These are phyloP conservation scores for Pinna nobilis DNA, from an alignment of 1,140 invertebrate genomes.

Conservation along the genomic window DNA sequence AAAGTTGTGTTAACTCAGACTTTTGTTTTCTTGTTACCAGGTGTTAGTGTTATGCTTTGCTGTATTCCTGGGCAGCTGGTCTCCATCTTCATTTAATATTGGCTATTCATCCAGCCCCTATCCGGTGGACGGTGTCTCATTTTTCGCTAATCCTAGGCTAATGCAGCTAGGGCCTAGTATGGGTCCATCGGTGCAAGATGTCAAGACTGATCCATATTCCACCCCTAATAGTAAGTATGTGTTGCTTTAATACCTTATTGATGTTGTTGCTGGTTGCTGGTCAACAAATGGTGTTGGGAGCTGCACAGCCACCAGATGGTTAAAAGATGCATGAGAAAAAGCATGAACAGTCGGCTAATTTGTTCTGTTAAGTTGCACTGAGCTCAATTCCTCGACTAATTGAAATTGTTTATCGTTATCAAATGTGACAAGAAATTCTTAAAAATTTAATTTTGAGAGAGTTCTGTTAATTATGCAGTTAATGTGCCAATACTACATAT, in stretches of 20 bases:
- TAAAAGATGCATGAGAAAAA: slow-evolving; percentile 12
- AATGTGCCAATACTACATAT: no score
- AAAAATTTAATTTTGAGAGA: neutral
- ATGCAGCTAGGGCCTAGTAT: slow-evolving; percentile 57
- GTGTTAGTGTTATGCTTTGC: slow-evolving; percentile 74
- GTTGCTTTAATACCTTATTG: neutral
- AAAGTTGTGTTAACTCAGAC: neutral
- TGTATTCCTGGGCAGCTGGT: slow-evolving; percentile 73
- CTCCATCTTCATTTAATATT: slow-evolving; percentile 69
- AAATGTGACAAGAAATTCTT: neutral
- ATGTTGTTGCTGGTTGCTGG: neutral
- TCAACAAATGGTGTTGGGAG: neutral
- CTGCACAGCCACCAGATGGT: neutral
- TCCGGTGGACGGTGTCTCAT: slow-evolving; percentile 38
- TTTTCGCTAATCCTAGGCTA: slow-evolving; percentile 53
- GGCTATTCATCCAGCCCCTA: slow-evolving; percentile 60
- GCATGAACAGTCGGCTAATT: neutral
- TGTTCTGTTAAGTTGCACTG: neutral
- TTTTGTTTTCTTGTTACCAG: slow-evolving; percentile 47
- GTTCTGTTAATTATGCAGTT: neutral
- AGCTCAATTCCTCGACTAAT: neutral
- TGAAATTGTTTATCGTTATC: neutral
- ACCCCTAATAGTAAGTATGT: slow-evolving; percentile 67
- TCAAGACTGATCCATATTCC: slow-evolving; percentile 59
- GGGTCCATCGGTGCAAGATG: slow-evolving; percentile 58